phyloP scores from a whole-genome alignment of 2,113 vertebrate species.

The Nothocercus julius region DNA sequence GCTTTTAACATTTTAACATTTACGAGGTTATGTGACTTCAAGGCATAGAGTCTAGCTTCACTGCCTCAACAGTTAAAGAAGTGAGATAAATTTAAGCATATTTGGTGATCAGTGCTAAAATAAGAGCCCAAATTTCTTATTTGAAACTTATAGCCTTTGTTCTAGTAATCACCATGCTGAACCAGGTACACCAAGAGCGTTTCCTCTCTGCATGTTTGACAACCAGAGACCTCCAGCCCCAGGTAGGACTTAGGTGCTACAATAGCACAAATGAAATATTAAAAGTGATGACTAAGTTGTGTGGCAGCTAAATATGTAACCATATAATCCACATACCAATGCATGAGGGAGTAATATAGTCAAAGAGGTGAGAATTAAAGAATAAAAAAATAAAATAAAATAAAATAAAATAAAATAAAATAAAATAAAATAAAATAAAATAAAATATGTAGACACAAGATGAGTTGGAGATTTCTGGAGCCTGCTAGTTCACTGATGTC shows the following conservation, averaged over 20 bases:
- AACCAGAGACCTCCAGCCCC: not conserved
- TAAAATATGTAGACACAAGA: not conserved
- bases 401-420: not conserved
- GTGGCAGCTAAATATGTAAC: rapidly evolving
- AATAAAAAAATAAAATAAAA: no score
- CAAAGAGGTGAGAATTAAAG: not conserved
- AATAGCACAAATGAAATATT: not conserved
- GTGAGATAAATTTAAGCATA: not conserved
- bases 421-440: no score
- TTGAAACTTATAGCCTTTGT: not conserved
- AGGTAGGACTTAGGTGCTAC: not conserved
- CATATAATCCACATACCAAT: no score
- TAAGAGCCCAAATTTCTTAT: not conserved
- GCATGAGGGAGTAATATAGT: no score
- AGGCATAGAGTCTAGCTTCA: not conserved
- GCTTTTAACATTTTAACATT: not conserved
- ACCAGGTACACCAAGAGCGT: not conserved
- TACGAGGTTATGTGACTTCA: not conserved
- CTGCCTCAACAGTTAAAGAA: not conserved
- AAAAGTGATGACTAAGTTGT: not conserved
- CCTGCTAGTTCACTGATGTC: not conserved
- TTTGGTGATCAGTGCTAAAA: rapidly evolving
- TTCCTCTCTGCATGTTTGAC: not conserved
- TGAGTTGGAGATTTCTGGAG: not conserved
- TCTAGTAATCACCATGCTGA: not conserved